Percentiles rank a stretch among this genome's conserved stretches.
phyloP scores from a whole-genome alignment of 53 echinoderm and acorn worm genomes.

The Echinometra lucunter region DNA sequence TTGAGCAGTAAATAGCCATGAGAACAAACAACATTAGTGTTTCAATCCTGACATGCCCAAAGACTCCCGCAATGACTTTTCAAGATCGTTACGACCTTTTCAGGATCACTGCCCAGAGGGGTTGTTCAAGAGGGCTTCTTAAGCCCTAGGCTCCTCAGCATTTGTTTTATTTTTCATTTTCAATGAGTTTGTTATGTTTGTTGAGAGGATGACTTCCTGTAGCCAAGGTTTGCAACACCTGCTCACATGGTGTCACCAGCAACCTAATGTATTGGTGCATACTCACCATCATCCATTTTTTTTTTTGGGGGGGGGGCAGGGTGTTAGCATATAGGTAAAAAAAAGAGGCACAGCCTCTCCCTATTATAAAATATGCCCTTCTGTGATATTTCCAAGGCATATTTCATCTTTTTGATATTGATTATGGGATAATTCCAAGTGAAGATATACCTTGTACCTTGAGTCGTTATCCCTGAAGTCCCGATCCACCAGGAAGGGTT shows the following conservation, averaged over 20 bases:
- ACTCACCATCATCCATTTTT: neutral
- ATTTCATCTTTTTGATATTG: neutral
- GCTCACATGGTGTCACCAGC: too few relatives aligned
- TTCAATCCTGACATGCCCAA: conserved; percentile 16
- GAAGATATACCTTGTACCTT: too few relatives aligned
- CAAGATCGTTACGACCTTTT: neutral
- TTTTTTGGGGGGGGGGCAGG: neutral
- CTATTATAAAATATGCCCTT: neutral
- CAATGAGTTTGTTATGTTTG: neutral
- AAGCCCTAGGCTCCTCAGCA: neutral
- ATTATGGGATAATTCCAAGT: neutral
- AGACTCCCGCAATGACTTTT: neutral
- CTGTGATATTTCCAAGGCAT: neutral
- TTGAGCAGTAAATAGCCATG: conserved; percentile 11
- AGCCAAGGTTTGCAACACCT: neutral
- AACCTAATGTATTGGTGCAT: too few relatives aligned
- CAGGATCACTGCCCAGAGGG: neutral
- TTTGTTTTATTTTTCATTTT: conserved; percentile 4
- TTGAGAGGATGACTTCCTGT: conserved; percentile 18
- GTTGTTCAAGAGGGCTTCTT: neutral
- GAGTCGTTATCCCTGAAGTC: too few relatives aligned
- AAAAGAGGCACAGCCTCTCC: too few relatives aligned
- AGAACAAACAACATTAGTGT: conserved; percentile 32
- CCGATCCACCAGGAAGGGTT: too few relatives aligned
- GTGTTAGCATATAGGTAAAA: neutral